Conservation (phyloP, 2,797 vertebrate genomes). For the Erethizon dorsatum region DNA sequence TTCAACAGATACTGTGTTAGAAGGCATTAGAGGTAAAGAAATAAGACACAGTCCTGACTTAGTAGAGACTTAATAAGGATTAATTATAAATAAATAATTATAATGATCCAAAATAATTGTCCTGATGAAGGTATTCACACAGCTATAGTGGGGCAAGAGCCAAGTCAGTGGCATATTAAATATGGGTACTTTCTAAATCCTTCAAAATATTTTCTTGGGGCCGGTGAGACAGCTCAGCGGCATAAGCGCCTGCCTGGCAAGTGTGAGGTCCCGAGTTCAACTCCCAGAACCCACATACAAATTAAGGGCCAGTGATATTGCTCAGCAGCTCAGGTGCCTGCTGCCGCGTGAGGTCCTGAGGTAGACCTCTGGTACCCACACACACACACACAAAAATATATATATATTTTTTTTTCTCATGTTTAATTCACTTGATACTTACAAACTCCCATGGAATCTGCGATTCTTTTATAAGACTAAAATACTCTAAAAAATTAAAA, state of each 20-base stretch:
- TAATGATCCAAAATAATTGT: background rate
- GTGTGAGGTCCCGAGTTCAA: too few species aligned
- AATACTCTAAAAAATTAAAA: slow-evolving; percentile 31
- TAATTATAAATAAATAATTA: background rate
- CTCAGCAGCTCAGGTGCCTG: too few species aligned
- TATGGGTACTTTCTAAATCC: background rate
- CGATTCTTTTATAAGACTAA: background rate
- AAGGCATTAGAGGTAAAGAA: background rate
- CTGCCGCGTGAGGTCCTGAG: too few species aligned
- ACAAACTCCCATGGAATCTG: background rate
- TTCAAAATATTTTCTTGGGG: slow-evolving; percentile 11
- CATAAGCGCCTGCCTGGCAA: too few species aligned
- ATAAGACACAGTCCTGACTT: background rate
- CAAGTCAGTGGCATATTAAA: background rate
- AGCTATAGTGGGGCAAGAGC: background rate
- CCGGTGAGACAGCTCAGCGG: too few species aligned
- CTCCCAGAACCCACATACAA: too few species aligned
- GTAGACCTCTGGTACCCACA: too few species aligned
- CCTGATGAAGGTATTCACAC: background rate
- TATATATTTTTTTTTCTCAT: background rate
- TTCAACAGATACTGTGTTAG: background rate
- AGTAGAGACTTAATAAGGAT: background rate
- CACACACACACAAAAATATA: too few species aligned
- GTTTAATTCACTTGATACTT: slow-evolving; percentile 56
- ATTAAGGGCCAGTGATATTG: too few species aligned